A percentile compares a stretch with the other conserved stretches of the same genome.
Conservation (phyloP, 2,113 vertebrate genomes). For the Petromus typicus region DNA sequence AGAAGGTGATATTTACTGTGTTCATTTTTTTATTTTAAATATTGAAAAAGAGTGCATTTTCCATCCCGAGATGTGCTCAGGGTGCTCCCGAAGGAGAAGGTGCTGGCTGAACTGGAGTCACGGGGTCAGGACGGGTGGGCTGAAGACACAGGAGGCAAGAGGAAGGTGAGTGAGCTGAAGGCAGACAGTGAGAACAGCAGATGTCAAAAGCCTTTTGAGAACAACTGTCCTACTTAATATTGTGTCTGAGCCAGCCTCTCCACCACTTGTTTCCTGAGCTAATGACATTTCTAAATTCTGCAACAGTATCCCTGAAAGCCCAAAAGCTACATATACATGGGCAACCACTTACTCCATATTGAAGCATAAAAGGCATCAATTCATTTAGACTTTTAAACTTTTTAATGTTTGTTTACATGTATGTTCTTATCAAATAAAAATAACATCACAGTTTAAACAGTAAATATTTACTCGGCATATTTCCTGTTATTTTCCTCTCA, state of each 20-base stretch:
- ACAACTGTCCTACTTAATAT: not conserved
- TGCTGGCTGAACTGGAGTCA: too few species aligned
- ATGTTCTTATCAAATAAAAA: not conserved
- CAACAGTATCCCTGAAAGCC: not conserved
- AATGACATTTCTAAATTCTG: not conserved
- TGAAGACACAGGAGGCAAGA: not conserved
- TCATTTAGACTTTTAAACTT: not conserved
- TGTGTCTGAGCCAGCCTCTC: not conserved
- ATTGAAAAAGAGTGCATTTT: not conserved
- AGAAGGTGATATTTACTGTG: not conserved
- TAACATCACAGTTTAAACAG: not conserved
- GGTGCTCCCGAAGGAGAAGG: not conserved
- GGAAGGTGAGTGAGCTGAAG: not conserved
- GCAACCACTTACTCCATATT: not conserved
- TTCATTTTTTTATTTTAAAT: not conserved
- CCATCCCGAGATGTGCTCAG: not conserved
- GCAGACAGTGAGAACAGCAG: not conserved
- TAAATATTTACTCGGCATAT: constrained; percentile 17
- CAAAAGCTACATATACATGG: not conserved
- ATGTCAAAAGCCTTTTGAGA: not conserved
- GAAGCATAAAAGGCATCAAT: not conserved
- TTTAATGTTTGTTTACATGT: not conserved
- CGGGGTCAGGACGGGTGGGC: not conserved
- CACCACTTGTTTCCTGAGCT: not conserved
- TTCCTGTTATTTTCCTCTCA: not conserved